Percentiles rank a stretch among this genome's conserved stretches.
Conservation (phyloP, 2,797 vertebrate genomes). For the Squalus acanthias region DNA sequence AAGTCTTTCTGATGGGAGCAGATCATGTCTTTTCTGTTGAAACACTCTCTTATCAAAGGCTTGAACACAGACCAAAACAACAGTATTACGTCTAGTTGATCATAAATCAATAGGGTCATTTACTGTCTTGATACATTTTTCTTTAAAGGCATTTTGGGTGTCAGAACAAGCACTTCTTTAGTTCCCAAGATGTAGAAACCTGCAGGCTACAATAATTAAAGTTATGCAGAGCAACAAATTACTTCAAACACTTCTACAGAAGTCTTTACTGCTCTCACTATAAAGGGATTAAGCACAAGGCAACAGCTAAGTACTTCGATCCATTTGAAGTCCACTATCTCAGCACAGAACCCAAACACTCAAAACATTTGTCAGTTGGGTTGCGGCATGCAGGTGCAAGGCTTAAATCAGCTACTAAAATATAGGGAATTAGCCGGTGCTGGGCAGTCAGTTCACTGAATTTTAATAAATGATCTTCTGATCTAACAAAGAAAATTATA, state of each 20-base stretch:
- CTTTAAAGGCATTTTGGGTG: conserved; percentile 24
- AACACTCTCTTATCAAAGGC: conserved; percentile 30
- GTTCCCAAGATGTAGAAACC: conserved; percentile 3
- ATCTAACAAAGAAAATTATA: neutral
- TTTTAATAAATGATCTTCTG: neutral
- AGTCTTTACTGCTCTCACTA: neutral
- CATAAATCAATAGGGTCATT: conserved; percentile 35
- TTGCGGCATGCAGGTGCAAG: neutral
- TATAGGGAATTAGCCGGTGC: neutral
- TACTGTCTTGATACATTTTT: conserved; percentile 28
- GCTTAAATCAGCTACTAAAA: neutral
- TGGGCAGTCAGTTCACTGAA: neutral
- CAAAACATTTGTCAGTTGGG: neutral
- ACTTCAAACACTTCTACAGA: neutral
- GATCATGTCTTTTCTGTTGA: conserved; percentile 31
- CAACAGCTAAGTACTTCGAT: neutral
- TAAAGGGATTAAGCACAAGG: conserved; percentile 1
- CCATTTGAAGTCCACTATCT: neutral
- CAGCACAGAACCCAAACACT: neutral
- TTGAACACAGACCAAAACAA: conserved; percentile 30
- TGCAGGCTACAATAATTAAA: conserved; percentile 12
- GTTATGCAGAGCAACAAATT: conserved; percentile 27
- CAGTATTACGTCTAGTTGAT: neutral
- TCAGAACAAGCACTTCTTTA: neutral
- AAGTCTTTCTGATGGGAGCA: conserved; percentile 28